Percentiles rank a stretch among this genome's conserved stretches.
Conservation (phyloP, 1,140 invertebrate genomes). For the Drosophila arawakana region DNA sequence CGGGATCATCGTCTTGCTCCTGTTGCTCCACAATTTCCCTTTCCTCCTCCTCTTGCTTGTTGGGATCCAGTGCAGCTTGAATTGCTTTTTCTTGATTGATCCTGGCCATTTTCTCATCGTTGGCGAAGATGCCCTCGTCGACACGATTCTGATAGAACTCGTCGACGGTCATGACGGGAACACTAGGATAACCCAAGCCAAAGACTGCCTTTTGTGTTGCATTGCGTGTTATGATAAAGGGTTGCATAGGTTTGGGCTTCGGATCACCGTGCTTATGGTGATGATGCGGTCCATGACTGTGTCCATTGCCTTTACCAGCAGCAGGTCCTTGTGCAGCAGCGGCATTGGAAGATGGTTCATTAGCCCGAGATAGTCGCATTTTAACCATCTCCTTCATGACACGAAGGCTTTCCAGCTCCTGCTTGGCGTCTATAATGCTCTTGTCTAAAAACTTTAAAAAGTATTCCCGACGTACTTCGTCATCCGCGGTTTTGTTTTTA, state of each 20-base stretch:
- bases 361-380: constrained; percentile 85
- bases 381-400: constrained; percentile 90
- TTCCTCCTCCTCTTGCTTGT: constrained; percentile 87
- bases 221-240: constrained; percentile 97
- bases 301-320: constrained; percentile 26
- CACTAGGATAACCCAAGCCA: constrained; percentile 96
- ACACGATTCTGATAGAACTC: constrained; percentile 97
- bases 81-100: constrained; percentile 77
- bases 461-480: constrained; percentile 93
- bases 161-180: constrained; percentile 96
- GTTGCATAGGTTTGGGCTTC: constrained; percentile 88
- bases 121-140: constrained; percentile 89
- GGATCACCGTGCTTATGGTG: constrained; percentile 47
- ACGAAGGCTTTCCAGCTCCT: constrained; percentile 91
- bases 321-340: neutral
- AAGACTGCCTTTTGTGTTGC: constrained; percentile 96
- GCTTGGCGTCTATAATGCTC: constrained; percentile 90
- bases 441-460: constrained; percentile 91
- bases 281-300: constrained; percentile 57
- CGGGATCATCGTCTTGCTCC: constrained; percentile 91
- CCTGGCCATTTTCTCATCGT: constrained; percentile 75
- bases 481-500: constrained; percentile 89
- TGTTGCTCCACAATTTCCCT: constrained; percentile 86
- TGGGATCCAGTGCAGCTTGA: constrained; percentile 85
- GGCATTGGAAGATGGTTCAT: neutral